Evolutionary conservation across 2,888 invertebrate genomes (phyloP).

Genomic region (Horisme vitalbata): DNA sequence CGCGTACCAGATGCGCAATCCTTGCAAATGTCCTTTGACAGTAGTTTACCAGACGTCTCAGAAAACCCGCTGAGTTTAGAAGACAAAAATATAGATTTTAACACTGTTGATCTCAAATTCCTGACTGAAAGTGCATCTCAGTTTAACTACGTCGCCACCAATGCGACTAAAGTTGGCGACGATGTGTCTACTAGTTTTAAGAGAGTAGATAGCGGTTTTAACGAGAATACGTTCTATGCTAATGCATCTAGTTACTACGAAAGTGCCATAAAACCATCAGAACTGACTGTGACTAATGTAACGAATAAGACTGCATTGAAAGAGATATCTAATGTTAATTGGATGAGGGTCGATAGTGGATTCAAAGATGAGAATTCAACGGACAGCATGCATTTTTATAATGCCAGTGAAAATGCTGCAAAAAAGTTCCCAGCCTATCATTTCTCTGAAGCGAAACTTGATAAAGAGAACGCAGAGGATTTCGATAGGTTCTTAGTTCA

Average conservation of each 20-base stretch:
- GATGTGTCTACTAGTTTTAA: conserved; percentile 65
- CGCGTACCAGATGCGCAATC: conserved; percentile 53
- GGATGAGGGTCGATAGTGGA: conserved; percentile 76
- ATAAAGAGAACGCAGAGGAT: conserved; percentile 67
- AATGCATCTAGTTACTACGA: conserved; percentile 76
- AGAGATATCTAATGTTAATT: conserved; percentile 72
- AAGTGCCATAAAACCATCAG: conserved; percentile 79
- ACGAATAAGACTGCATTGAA: conserved; percentile 62
- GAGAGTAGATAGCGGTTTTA: conserved; percentile 72
- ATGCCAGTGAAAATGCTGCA: conserved; percentile 42
- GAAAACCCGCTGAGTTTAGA: conserved; percentile 66
- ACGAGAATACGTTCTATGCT: conserved; percentile 69
- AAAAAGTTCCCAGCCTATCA: conserved; percentile 51
- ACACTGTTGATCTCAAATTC: conserved; percentile 73
- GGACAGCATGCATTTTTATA: conserved; percentile 67
- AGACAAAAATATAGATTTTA: conserved; percentile 73
- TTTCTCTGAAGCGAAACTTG: conserved; percentile 56
- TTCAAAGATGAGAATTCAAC: conserved; percentile 74
- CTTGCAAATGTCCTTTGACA: conserved; percentile 69
- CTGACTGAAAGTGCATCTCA: conserved; percentile 70
- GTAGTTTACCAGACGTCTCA: conserved; percentile 58
- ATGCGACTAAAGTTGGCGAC: conserved; percentile 48
- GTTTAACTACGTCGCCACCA: conserved; percentile 50
- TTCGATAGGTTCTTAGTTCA: conserved; percentile 58
- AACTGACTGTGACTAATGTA: conserved; percentile 64